Conservation (phyloP, 2,113 vertebrate genomes). For the Genyomyrus donnyi region DNA sequence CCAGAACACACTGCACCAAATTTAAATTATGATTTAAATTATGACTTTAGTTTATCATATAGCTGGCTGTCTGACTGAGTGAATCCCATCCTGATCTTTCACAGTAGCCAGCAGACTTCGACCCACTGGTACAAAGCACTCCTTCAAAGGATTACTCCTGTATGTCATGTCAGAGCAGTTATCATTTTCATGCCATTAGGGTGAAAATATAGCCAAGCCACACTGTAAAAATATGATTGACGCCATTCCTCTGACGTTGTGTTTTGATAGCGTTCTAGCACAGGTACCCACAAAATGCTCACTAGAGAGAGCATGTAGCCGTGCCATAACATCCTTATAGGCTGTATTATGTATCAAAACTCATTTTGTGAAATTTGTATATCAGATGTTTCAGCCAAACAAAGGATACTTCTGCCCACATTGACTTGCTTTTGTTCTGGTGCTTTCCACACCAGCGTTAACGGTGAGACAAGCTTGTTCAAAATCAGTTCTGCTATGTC, state of each 20-base stretch:
- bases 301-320: background rate
- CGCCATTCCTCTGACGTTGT: background rate
- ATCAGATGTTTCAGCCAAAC: background rate
- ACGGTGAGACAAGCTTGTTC: background rate
- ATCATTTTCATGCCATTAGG: background rate
- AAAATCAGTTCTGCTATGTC: constrained; percentile 8
- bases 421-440: background rate
- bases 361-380: background rate
- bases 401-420: background rate
- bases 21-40: background rate
- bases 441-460: background rate
- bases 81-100: background rate
- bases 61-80: background rate
- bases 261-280: background rate
- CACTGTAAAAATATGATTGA: too few relatives aligned
- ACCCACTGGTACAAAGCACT: background rate
- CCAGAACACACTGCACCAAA: background rate
- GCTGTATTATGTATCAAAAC: background rate
- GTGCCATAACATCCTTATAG: background rate
- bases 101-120: background rate
- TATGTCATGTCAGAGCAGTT: background rate
- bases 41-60: background rate
- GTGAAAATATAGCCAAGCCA: background rate
- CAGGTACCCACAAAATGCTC: background rate
- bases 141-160: background rate